Conservation (phyloP, 2,113 vertebrate species). For the Psephotus haematonotus region DNA sequence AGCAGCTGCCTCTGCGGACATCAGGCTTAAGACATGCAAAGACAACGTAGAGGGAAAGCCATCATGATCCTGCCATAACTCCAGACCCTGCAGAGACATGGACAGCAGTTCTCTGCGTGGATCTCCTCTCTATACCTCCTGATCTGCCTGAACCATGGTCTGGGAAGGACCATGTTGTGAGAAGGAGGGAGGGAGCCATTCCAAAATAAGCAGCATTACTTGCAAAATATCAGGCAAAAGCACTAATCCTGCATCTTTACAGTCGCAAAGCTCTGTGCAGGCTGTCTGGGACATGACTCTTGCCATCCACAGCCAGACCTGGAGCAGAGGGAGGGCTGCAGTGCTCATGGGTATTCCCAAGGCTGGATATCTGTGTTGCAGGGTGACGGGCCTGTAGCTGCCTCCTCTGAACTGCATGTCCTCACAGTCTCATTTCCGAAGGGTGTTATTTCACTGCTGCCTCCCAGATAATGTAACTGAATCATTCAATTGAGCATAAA, state of each 20-base stretch:
- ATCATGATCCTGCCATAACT: accelerated
- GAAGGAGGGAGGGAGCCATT: neutral
- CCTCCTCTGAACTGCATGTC: neutral
- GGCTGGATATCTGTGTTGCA: neutral
- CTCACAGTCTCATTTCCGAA: slow-evolving; percentile 63
- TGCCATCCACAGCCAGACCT: neutral
- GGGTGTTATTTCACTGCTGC: slow-evolving; percentile 79
- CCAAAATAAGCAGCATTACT: neutral
- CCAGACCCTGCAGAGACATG: neutral
- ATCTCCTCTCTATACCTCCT: too few species aligned
- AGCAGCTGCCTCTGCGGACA: neutral
- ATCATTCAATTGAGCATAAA: slow-evolving; percentile 84
- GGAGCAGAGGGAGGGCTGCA: neutral
- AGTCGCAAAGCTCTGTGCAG: neutral
- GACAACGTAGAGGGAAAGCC: accelerated
- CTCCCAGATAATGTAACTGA: slow-evolving; percentile 81
- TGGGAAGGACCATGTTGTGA: accelerated
- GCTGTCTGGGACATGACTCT: accelerated
- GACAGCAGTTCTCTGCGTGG: neutral
- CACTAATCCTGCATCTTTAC: neutral
- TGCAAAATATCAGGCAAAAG: neutral
- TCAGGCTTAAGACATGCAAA: neutral
- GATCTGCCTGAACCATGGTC: accelerated
- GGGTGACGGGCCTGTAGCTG: neutral
- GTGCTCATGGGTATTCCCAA: accelerated